Conservation (phyloP, 2,888 invertebrate species). For the Sarcophaga caerulescens region DNA sequence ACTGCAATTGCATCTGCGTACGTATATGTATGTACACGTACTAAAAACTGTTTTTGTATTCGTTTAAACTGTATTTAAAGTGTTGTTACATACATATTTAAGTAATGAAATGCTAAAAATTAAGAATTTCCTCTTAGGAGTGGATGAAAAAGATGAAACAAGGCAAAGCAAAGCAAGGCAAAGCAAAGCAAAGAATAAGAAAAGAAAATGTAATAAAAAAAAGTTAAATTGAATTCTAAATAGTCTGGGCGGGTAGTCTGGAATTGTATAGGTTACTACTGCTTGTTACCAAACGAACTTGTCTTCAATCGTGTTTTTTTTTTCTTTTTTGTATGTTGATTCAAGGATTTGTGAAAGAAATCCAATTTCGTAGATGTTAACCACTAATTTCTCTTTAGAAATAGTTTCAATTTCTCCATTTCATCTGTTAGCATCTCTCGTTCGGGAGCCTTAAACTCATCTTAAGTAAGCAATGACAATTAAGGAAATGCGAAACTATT, state of each 20-base stretch:
- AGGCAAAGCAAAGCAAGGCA: background rate
- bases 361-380: conserved; percentile 54
- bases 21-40: background rate
- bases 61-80: conserved; percentile 33
- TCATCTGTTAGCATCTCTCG: conserved; percentile 13
- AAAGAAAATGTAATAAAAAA: background rate
- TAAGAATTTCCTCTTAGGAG: too few relatives aligned
- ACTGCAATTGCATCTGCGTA: background rate
- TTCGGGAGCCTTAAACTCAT: conserved; percentile 55
- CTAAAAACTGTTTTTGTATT: background rate
- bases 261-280: too few relatives aligned
- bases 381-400: conserved; percentile 52
- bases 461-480: conserved; percentile 64
- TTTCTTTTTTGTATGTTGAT: background rate
- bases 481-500: conserved; percentile 68
- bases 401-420: conserved; percentile 28
- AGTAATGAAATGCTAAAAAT: too few relatives aligned
- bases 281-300: background rate
- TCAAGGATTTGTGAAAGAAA: conserved; percentile 33
- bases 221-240: too few relatives aligned
- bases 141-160: too few relatives aligned
- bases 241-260: too few relatives aligned
- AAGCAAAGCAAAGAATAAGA: background rate
- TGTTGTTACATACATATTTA: background rate
- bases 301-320: background rate